Base-by-base conservation (phyloP, 64 coral and sea anemone genomes). In the Actinia tenebrosa region DNA sequence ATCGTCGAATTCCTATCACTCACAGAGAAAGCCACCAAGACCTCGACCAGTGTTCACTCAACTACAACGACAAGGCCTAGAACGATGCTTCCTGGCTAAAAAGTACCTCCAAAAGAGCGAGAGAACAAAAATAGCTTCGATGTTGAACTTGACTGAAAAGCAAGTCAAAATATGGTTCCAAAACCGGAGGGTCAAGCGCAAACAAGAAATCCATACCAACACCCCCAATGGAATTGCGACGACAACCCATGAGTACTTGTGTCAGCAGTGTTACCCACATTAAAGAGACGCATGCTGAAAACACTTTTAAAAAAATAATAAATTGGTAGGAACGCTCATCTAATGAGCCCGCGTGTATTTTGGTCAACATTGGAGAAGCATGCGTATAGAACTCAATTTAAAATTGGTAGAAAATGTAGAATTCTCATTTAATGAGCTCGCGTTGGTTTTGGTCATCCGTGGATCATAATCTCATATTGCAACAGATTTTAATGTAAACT, bases 81-180 rank as follows among this genome's bases (percentile, higher is more conserved):
- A 89, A 18, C 18, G 45, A 45, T 80, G 61, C 22, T 89, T 82
- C 60, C n/a, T 47, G 59, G 30, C n/a, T 25, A 80, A 62, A 46
- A 80, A 83, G 44, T 89, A 89, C 44, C 77, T 89, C 26, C 71
- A 61, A 3, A 89, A 89, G 30, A 80, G 42, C 22, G 88, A 89
- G 61, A 68, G 88, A 52, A 64, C 61, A 5, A 80, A 89, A 16
- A 89, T 89, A 45, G 88, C 88, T 53, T 59, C 61, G 43, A 58
- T 42, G 61, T 18, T 80, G 7, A 75, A 79, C 45, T 58, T 89
- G n/a, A 83, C 56, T 53, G 88, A 89, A 84, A 80, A 89, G 61
- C 88, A 89, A 69, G 88, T 89, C 14, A 89, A 89, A 89, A 89
- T 89, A 42, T 89, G 88, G 88, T 89, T 89, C 22, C 88, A 89